Conservation (phyloP, 1,140 invertebrate species). For the Ips typographus region DNA sequence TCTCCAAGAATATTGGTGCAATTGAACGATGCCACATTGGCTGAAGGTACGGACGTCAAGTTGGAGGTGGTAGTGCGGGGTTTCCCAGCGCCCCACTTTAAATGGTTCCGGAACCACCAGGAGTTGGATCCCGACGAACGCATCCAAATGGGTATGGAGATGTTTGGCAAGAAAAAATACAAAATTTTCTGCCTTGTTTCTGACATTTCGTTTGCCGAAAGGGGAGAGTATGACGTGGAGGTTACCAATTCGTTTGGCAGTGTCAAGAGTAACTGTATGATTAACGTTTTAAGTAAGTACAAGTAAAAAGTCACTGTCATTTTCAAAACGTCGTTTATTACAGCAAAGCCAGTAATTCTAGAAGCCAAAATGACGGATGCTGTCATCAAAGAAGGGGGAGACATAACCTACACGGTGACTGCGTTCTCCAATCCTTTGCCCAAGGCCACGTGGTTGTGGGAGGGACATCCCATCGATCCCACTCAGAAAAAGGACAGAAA, state of each 20-base stretch:
- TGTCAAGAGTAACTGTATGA: slow-evolving; percentile 14
- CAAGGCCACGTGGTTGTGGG: slow-evolving; percentile 26
- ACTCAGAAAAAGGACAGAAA: slow-evolving; percentile 26
- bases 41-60: slow-evolving; percentile 8
- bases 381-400: slow-evolving; percentile 23
- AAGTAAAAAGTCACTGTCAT: neutral
- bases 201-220: slow-evolving; percentile 28
- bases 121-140: slow-evolving; percentile 24
- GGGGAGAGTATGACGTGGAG: slow-evolving; percentile 27
- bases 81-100: slow-evolving; percentile 21
- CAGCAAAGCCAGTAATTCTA: slow-evolving; percentile 28
- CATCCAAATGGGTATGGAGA: slow-evolving; percentile 25
- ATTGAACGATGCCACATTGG: slow-evolving; percentile 25
- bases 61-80: slow-evolving; percentile 21
- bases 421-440: slow-evolving; percentile 25
- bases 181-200: slow-evolving; percentile 21
- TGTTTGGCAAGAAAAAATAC: slow-evolving; percentile 25
- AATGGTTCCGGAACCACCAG: slow-evolving; percentile 30
- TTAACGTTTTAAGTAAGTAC: slow-evolving; percentile 30
- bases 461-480: slow-evolving; percentile 11
- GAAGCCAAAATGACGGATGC: slow-evolving; percentile 26
- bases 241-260: slow-evolving; percentile 17
- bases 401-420: slow-evolving; percentile 24
- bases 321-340: neutral
- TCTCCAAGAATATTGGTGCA: slow-evolving; percentile 26